A percentile compares a stretch with the other conserved stretches of the same genome.
These are phyloP conservation scores for Lordiphosa stackelbergi DNA, from an alignment of 1,140 invertebrate species.

Conservation along the genomic window DNA sequence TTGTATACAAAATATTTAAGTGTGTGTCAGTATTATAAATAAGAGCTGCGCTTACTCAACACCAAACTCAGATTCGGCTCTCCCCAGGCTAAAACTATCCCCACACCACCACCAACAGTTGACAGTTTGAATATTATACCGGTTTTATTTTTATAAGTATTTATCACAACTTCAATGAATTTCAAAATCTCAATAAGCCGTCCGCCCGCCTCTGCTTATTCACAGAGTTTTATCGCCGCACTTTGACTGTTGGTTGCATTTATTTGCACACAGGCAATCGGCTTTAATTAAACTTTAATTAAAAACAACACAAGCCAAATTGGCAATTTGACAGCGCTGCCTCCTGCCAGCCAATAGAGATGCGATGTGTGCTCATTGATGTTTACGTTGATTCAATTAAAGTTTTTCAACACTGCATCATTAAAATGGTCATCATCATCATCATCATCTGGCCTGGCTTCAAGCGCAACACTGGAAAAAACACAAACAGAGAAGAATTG, in stretches of 20 bases:
- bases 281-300: slow-evolving; percentile 72
- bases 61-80: slow-evolving; percentile 20
- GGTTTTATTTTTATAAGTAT: slow-evolving; percentile 32
- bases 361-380: slow-evolving; percentile 34
- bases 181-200: slow-evolving; percentile 43
- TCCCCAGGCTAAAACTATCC: slow-evolving; percentile 9
- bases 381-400: slow-evolving; percentile 69
- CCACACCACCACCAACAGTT: not conserved
- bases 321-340: slow-evolving; percentile 45
- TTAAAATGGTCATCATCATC: too few species aligned
- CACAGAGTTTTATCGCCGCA: slow-evolving; percentile 11
- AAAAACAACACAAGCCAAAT: slow-evolving; percentile 66
- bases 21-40: slow-evolving; percentile 11
- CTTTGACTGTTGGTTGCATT: slow-evolving; percentile 15
- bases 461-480: slow-evolving; percentile 14
- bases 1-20: slow-evolving; percentile 16
- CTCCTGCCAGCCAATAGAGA: slow-evolving; percentile 7
- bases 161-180: slow-evolving; percentile 27
- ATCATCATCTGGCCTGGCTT: slow-evolving; percentile 9
- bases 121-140: slow-evolving; percentile 39
- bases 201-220: not conserved
- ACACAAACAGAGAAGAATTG: too few species aligned
- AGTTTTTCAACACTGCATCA: slow-evolving; percentile 55
- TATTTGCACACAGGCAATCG: slow-evolving; percentile 40
- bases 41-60: slow-evolving; percentile 21